phyloP scores from a whole-genome alignment of 2,113 vertebrate genomes.

The Xiphophorus hellerii region DNA sequence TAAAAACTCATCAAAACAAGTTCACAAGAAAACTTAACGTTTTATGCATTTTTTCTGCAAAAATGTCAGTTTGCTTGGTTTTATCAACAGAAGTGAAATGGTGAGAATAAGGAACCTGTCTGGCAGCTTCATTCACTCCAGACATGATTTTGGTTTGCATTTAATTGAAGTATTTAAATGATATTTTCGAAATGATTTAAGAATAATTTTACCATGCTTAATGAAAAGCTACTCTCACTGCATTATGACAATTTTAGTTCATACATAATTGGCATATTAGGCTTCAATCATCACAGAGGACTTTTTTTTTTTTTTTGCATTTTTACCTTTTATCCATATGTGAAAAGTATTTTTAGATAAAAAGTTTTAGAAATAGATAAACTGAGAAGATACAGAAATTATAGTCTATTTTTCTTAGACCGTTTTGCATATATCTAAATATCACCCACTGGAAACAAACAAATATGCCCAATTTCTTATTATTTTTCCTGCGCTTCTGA shows the following conservation, averaged over 20 bases:
- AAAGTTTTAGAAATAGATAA: background rate
- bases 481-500: background rate
- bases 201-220: background rate
- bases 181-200: background rate
- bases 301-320: background rate
- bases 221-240: background rate
- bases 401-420: background rate
- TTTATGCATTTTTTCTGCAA: background rate
- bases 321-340: background rate
- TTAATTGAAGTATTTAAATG: no score
- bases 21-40: background rate
- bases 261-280: background rate
- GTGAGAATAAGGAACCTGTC: background rate
- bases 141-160: background rate
- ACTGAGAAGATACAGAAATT: no score
- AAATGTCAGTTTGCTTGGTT: background rate
- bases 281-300: background rate
- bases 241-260: no score
- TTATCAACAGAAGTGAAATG: background rate
- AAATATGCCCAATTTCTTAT: background rate
- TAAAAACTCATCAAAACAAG: background rate
- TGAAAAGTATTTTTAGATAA: background rate
- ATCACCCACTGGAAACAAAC: background rate
- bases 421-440: background rate
- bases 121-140: background rate